Conservation (phyloP, 2,113 vertebrate species). For the Cebidichthys violaceus region DNA sequence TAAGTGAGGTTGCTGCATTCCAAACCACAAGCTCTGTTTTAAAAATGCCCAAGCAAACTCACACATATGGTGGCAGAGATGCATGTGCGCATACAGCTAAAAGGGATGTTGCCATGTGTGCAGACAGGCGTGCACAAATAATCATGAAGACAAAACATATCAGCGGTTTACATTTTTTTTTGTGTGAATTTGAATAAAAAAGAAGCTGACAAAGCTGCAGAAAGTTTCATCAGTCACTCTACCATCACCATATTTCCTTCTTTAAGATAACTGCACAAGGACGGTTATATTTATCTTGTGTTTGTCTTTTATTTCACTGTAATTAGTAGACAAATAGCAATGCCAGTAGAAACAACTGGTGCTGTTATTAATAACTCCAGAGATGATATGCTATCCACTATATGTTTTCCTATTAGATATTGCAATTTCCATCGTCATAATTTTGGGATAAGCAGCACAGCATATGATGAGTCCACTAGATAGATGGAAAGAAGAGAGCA, state of each 20-base stretch:
- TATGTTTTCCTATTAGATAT: background rate
- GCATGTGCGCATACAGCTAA: background rate
- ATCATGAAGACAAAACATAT: slow-evolving; percentile 10
- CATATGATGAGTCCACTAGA: background rate
- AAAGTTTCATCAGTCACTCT: slow-evolving; percentile 21
- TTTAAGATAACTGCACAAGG: background rate
- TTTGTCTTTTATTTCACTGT: background rate
- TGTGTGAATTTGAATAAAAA: background rate
- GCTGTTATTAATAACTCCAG: background rate
- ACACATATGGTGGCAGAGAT: background rate
- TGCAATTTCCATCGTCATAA: no score
- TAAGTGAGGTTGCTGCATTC: slow-evolving; percentile 7
- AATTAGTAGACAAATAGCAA: background rate
- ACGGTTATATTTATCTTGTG: background rate
- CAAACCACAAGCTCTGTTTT: slow-evolving; percentile 9
- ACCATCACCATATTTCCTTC: background rate
- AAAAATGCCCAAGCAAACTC: background rate
- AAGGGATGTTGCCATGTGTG: background rate
- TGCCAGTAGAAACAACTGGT: slow-evolving; percentile 2
- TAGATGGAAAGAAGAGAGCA: no score
- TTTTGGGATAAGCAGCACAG: background rate
- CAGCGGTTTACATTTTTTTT: no score
- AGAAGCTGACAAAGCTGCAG: slow-evolving; percentile 2
- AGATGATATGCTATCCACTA: background rate
- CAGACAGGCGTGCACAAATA: background rate